Base-by-base conservation (phyloP, 2,113 vertebrate genomes). In the Megaceryle maxima region DNA sequence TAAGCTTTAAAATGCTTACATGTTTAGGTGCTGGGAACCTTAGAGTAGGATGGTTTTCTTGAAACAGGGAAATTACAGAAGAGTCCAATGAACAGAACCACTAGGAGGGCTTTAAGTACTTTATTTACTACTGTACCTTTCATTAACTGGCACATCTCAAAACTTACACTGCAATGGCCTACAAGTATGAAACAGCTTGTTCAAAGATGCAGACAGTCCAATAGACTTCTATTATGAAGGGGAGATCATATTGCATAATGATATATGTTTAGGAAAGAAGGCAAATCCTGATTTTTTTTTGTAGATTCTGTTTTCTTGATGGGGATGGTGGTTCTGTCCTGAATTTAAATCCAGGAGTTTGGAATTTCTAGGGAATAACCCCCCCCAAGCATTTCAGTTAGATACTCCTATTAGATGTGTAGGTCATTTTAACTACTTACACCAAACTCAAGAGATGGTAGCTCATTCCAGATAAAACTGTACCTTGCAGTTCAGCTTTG, bases 41-140 rank as follows among this genome's bases (percentile, higher is more conserved):
- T 69, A 66, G 44, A 87, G 66, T 7, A 39, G 67, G 37, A 50
- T 44, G 20, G 26, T 89, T 87, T 90, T 88, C 70, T 78, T 79
- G 66, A 91, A 46, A 66, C 63, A 81, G 26, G 15, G 35, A 75
- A 67, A 75, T 82, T 88, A 48, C 2, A 6, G 67, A 69, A 64
- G 17, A 90, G 39, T 69, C 44, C 53, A 72, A 37, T 73, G 79
- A 87, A 76, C 57, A 56, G 69, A 87, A 79, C 13, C 21, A 79
- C 41, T 46, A 57, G 74, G 83, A 76, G n/a, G 41, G 33, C 57
- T 51, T 87, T 75, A 29, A 33, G 66, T 88, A 46, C 37, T 83
- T 93, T 67, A 53, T 92, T 94, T 94, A 92, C 63, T 83, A 25
- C n/a, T 74, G 68, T 83, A 51, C 68, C 51, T 83, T 90, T 83